Conservation (phyloP, 2,888 invertebrate species). For the Busseola fusca region DNA sequence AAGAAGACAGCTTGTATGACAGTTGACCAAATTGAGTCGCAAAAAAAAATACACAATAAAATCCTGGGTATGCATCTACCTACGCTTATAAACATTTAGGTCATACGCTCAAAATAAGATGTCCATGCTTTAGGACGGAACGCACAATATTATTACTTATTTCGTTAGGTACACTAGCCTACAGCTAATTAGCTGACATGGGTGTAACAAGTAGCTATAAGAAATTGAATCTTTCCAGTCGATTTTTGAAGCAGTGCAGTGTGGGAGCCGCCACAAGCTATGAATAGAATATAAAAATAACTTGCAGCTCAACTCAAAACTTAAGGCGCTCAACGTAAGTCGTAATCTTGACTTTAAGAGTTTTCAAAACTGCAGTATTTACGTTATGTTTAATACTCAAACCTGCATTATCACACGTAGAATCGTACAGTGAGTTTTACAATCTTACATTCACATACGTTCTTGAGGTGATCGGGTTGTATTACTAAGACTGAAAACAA, state of each 20-base stretch:
- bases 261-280: too few relatives aligned
- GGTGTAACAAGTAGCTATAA: too few relatives aligned
- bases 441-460: background rate
- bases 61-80: background rate
- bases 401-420: background rate
- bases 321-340: background rate
- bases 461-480: background rate
- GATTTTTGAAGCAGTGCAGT: too few relatives aligned
- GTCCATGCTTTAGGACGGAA: too few relatives aligned
- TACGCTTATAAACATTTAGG: background rate
- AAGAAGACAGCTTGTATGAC: background rate
- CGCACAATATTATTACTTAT: too few relatives aligned
- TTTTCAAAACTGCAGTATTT: background rate
- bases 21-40: background rate
- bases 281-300: too few relatives aligned
- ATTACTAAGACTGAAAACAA: constrained; percentile 1
- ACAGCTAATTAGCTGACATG: too few relatives aligned
- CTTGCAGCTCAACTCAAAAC: too few relatives aligned
- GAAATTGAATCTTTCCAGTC: too few relatives aligned
- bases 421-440: background rate
- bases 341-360: background rate
- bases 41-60: background rate
- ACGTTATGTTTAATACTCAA: background rate
- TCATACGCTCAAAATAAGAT: too few relatives aligned
- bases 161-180: too few relatives aligned